Evolutionary conservation across 2,888 invertebrate genomes (phyloP).

Genomic region (Leucoptera coffeella): DNA sequence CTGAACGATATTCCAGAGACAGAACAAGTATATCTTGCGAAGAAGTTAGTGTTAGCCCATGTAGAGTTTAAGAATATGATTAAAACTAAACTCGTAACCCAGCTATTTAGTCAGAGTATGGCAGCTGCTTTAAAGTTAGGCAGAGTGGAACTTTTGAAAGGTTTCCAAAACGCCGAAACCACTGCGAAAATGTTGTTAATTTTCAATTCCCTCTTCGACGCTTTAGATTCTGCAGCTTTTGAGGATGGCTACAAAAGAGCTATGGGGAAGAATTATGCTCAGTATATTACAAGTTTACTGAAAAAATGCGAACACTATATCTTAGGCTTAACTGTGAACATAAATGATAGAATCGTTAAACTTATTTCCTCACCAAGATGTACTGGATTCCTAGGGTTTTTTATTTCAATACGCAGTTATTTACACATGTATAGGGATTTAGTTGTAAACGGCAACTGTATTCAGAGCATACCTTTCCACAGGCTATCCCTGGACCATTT

Average conservation of each 20-base stretch:
- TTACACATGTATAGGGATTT: neutral
- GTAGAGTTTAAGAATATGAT: constrained; percentile 1
- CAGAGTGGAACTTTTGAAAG: neutral
- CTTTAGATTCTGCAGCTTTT: neutral
- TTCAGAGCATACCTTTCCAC: neutral
- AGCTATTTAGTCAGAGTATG: constrained; percentile 6
- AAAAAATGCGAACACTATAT: neutral
- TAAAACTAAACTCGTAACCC: constrained; percentile 6
- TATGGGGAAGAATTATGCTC: neutral
- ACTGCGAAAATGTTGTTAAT: neutral
- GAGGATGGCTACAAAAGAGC: neutral
- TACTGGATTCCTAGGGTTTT: neutral
- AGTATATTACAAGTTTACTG: neutral
- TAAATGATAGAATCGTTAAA: neutral
- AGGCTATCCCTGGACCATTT: neutral
- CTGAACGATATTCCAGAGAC: neutral
- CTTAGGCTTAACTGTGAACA: neutral
- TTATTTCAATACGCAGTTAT: neutral
- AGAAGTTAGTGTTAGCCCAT: neutral
- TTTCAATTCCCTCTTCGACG: neutral
- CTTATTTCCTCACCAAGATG: neutral
- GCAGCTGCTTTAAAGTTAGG: constrained; percentile 1
- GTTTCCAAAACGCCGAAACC: neutral
- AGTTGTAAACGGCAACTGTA: neutral
- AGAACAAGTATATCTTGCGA: neutral